These are phyloP conservation scores for Galerucella nymphaeae DNA, from an alignment of 2,888 invertebrate genomes.

Conservation along the genomic window DNA sequence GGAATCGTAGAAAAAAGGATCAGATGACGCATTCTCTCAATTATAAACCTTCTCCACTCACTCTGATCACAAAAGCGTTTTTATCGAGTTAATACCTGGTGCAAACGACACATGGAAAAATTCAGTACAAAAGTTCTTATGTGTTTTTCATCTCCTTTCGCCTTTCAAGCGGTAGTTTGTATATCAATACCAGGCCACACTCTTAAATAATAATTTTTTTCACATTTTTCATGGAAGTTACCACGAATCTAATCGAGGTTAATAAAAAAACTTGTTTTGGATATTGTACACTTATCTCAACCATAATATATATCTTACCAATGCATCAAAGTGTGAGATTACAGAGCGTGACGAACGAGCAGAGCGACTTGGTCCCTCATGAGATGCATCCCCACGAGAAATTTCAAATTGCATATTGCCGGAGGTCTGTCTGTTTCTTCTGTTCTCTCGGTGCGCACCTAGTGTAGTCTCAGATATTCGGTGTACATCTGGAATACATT, in stretches of 20 bases:
- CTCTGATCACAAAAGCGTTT: no score
- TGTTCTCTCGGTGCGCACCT: constrained; percentile 18
- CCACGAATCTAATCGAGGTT: neutral
- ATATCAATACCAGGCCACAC: no score
- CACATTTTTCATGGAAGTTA: neutral
- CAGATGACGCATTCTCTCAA: no score
- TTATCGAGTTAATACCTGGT: no score
- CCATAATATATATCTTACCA: constrained; percentile 13
- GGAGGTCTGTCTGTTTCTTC: constrained; percentile 36
- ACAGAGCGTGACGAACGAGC: constrained; percentile 55
- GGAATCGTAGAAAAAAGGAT: no score
- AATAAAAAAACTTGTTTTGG: neutral
- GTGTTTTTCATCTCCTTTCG: no score
- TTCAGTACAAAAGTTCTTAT: no score
- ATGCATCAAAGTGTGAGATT: constrained; percentile 50
- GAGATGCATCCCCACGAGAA: constrained; percentile 57
- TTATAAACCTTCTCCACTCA: no score
- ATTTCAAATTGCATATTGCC: constrained; percentile 60
- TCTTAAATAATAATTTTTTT: no score
- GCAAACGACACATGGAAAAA: no score
- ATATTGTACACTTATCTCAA: neutral
- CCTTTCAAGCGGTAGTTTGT: no score
- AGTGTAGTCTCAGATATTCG: constrained; percentile 10
- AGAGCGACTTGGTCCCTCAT: constrained; percentile 44
- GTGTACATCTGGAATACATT: constrained; percentile 21